Evolutionary conservation across 2,797 vertebrate species (phyloP), one percentile per base, ranked within the genome.

Genomic region (Catharus ustulatus): DNA sequence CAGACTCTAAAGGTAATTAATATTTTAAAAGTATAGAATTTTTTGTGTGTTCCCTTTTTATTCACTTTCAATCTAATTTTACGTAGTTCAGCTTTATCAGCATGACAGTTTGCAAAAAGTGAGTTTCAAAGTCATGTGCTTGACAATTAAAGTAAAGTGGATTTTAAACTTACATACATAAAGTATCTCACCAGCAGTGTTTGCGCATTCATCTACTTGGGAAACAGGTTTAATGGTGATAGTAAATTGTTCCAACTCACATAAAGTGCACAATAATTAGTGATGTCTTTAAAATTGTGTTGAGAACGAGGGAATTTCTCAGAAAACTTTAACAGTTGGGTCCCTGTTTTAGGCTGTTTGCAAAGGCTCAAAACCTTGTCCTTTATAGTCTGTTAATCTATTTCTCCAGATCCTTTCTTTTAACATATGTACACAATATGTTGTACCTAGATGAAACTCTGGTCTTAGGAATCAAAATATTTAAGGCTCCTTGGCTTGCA

Each of bases 321-420:
- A 45, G 21, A 83, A 78, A 14, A 38, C 8, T 38, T 58, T 36
- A 74, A 34, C 15, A 48, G 40, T 34, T 66, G 13, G 19, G 10
- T 51, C 54, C 5, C 48, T 42, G 7, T 49, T 32, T 84, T 57
- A 55, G 10, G 19, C 51, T 59, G 32, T 80, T 34, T 84, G 57
- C 29, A 49, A 84, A 66, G 20, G 3, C 13, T 83, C 13, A 54
- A 64, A 46, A 69, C 24, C 30, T 54, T 34, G 42, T 46, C 17
- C 76, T 95, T 95, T 95, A 58, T 17, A 92, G 52, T 85, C 63
- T 84, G 51, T 97, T 96, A 96, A 92, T 74, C 75, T 71, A 13
- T 87, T 91, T 92, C 89, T 94, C 46, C 51, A 48, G 10, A 17
- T 84, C 78, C 86, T 94, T 95, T 67, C 45, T 97, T 97, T 97